Evolutionary conservation across 1,140 invertebrate genomes (phyloP).

Genomic region (Bombus pascuorum): DNA sequence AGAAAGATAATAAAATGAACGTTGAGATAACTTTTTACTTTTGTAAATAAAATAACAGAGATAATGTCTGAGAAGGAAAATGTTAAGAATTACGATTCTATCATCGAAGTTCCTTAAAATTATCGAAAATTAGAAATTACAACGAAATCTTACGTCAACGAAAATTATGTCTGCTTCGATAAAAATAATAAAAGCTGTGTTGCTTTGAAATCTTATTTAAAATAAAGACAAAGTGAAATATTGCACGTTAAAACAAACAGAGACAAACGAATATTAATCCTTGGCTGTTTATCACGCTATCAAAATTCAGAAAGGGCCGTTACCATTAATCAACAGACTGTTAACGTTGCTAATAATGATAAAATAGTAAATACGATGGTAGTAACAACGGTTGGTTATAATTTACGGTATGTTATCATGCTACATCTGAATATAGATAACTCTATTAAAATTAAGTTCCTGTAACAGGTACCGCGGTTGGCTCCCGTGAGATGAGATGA

Average conservation of each 20-base stretch:
- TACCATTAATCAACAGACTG: constrained; percentile 8
- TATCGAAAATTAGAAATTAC: not conserved
- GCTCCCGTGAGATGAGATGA: not conserved
- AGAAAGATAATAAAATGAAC: no score
- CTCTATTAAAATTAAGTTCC: constrained; percentile 37
- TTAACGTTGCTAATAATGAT: constrained; percentile 25
- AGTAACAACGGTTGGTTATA: not conserved
- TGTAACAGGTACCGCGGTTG: not conserved
- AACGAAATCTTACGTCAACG: no score
- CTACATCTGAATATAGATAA: constrained; percentile 29
- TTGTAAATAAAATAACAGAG: not conserved
- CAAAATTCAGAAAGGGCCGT: constrained; percentile 5
- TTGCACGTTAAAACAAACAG: not conserved
- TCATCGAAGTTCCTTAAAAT: not conserved
- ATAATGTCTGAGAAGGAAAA: not conserved
- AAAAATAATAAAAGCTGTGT: not conserved
- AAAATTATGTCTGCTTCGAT: not conserved
- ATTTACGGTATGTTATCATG: constrained; percentile 10
- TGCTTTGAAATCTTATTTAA: not conserved
- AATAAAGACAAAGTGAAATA: not conserved
- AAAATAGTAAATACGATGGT: constrained; percentile 10
- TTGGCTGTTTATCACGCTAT: not conserved
- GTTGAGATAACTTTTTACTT: no score
- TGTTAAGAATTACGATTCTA: not conserved
- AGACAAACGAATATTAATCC: not conserved